Conservation (phyloP, 2,888 invertebrate species). For the Agonum fuliginosum region DNA sequence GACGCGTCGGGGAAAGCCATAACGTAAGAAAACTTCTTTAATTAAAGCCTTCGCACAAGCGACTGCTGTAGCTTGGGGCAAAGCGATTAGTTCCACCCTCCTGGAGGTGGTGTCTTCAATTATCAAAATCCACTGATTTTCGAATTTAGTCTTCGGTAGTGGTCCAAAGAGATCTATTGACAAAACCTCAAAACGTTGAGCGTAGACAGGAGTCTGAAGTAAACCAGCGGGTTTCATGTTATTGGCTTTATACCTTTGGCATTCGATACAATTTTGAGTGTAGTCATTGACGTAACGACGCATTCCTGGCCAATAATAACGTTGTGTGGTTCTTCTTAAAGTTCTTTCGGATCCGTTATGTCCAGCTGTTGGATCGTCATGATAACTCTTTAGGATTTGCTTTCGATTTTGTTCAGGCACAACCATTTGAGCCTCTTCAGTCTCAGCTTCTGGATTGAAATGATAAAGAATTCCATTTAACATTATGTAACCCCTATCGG, state of each 20-base stretch:
- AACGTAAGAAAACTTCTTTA: constrained; percentile 56
- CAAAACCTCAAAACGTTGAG: constrained; percentile 18
- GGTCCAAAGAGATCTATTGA: constrained; percentile 59
- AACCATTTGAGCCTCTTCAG: constrained; percentile 61
- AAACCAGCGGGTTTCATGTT: constrained; percentile 58
- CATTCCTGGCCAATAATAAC: constrained; percentile 60
- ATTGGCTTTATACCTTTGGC: constrained; percentile 60
- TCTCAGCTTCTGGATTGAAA: constrained; percentile 33
- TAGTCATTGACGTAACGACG: constrained; percentile 38
- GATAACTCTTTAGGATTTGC: constrained; percentile 62
- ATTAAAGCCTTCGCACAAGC: neutral
- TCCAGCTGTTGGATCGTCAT: constrained; percentile 71
- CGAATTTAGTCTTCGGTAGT: constrained; percentile 44
- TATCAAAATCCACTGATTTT: constrained; percentile 26
- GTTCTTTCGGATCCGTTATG: constrained; percentile 66
- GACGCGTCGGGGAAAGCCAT: constrained; percentile 64
- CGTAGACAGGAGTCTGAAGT: constrained; percentile 34
- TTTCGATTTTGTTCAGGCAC: constrained; percentile 61
- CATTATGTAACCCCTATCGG: constrained; percentile 48
- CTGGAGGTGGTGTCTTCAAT: constrained; percentile 55
- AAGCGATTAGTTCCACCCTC: constrained; percentile 43
- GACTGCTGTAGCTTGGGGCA: constrained; percentile 2
- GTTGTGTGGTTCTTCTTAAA: no score
- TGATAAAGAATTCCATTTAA: constrained; percentile 59
- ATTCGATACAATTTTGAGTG: constrained; percentile 60